These are phyloP conservation scores for Oikopleura vanhoeffeni DNA, from an alignment of 23 tunicate species.

Conservation along the genomic window DNA sequence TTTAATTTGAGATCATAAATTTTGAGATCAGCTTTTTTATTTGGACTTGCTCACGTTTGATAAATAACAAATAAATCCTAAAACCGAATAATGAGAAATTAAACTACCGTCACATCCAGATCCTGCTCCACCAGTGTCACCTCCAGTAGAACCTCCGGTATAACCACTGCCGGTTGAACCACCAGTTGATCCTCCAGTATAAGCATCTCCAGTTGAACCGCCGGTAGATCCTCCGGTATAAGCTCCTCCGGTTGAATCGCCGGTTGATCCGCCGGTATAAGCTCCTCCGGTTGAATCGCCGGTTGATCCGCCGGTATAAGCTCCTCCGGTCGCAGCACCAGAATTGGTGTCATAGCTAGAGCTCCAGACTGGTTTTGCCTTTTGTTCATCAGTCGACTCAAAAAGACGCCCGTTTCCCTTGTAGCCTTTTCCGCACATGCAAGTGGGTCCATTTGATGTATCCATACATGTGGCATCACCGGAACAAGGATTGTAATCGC, in stretches of 20 bases:
- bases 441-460: not conserved
- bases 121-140: too few relatives aligned
- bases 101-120: too few relatives aligned
- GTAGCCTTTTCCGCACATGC: conserved; percentile 7
- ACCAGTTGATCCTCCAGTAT: not conserved
- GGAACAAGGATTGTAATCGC: conserved; percentile 1
- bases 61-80: too few relatives aligned
- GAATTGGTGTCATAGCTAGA: not conserved
- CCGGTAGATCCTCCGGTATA: not conserved
- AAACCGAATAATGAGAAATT: too few relatives aligned
- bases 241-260: not conserved
- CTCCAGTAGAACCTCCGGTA: not conserved
- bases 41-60: too few relatives aligned
- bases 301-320: not conserved
- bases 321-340: not conserved
- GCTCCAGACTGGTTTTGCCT: not conserved
- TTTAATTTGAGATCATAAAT: too few relatives aligned
- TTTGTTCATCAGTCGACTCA: not conserved
- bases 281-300: not conserved
- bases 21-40: too few relatives aligned
- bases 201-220: not conserved
- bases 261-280: not conserved
- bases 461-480: not conserved
- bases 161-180: not conserved
- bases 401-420: not conserved